Evolutionary conservation across 2,888 invertebrate genomes (phyloP).

Genomic region (Drosophila peninsularis): DNA sequence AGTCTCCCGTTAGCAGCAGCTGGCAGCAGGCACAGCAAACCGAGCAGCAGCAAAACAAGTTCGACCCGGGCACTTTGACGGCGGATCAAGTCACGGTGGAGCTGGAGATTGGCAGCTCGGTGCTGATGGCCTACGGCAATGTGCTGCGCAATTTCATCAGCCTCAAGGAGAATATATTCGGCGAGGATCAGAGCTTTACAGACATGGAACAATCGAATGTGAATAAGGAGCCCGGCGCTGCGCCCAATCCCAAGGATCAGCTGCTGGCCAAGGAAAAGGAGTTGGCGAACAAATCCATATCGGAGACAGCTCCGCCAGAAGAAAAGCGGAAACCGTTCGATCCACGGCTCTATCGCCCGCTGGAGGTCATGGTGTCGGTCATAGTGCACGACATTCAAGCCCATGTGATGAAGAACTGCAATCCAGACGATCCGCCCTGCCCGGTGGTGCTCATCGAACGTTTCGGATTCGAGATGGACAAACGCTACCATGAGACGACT

Average conservation of each 20-base stretch:
- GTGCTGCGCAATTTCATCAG: constrained; percentile 95
- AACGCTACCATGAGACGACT: constrained; percentile 95
- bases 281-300: constrained; percentile 83
- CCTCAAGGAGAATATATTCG: constrained; percentile 98
- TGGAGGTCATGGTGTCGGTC: constrained; percentile 96
- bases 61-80: constrained; percentile 93
- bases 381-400: constrained; percentile 98
- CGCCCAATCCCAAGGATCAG: constrained; percentile 83
- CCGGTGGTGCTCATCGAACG: constrained; percentile 95
- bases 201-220: constrained; percentile 92
- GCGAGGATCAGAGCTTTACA: constrained; percentile 96
- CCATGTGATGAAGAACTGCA: constrained; percentile 93
- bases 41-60: constrained; percentile 88
- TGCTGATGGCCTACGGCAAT: constrained; percentile 95
- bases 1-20: constrained; percentile 89
- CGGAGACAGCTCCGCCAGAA: constrained; percentile 84
- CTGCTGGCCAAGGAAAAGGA: constrained; percentile 84
- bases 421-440: constrained; percentile 95
- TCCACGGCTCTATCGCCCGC: constrained; percentile 93
- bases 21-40: constrained; percentile 86
- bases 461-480: constrained; percentile 98
- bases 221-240: constrained; percentile 83
- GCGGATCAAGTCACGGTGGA: constrained; percentile 96
- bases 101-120: constrained; percentile 97
- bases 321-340: constrained; percentile 92